Percentiles rank a stretch among this genome's conserved stretches.
Conservation (phyloP, 2,888 invertebrate genomes). For the Melanostoma scalare region DNA sequence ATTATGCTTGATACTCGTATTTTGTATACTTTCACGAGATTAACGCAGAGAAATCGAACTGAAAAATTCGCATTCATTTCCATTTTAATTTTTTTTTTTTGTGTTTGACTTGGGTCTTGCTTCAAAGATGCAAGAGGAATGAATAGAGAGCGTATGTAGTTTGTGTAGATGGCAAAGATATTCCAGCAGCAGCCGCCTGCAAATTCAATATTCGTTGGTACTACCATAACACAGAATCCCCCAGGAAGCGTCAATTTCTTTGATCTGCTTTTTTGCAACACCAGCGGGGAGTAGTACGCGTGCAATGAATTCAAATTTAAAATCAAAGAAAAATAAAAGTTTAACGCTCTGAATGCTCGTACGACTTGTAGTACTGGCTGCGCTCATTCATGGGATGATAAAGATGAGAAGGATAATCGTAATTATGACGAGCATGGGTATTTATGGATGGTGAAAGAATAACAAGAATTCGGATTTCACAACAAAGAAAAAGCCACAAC, state of each 20-base stretch:
- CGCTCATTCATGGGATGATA: slow-evolving; percentile 26
- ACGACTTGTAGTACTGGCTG: background rate
- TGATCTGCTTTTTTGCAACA: slow-evolving; percentile 40
- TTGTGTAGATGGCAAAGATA: background rate
- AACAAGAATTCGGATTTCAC: slow-evolving; percentile 28
- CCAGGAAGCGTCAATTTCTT: slow-evolving; percentile 49
- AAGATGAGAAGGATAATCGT: slow-evolving; percentile 33
- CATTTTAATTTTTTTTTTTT: slow-evolving; percentile 28
- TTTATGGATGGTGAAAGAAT: slow-evolving; percentile 22
- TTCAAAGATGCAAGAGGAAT: slow-evolving; percentile 24
- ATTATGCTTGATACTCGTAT: slow-evolving; percentile 21
- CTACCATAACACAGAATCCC: slow-evolving; percentile 14
- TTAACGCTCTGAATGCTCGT: background rate
- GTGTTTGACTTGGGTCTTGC: background rate
- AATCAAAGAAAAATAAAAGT: slow-evolving; percentile 23
- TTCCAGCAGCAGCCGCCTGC: slow-evolving; percentile 2
- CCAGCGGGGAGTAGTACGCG: slow-evolving; percentile 1
- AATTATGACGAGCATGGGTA: slow-evolving; percentile 29
- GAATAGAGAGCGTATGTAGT: slow-evolving; percentile 6
- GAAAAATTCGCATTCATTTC: slow-evolving; percentile 38
- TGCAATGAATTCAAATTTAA: slow-evolving; percentile 49
- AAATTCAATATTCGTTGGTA: slow-evolving; percentile 25
- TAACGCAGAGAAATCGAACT: slow-evolving; percentile 48
- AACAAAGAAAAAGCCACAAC: slow-evolving; percentile 41
- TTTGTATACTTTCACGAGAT: slow-evolving; percentile 43